Base-by-base conservation (phyloP, 2,888 invertebrate genomes). In the Amitus sp. region DNA sequence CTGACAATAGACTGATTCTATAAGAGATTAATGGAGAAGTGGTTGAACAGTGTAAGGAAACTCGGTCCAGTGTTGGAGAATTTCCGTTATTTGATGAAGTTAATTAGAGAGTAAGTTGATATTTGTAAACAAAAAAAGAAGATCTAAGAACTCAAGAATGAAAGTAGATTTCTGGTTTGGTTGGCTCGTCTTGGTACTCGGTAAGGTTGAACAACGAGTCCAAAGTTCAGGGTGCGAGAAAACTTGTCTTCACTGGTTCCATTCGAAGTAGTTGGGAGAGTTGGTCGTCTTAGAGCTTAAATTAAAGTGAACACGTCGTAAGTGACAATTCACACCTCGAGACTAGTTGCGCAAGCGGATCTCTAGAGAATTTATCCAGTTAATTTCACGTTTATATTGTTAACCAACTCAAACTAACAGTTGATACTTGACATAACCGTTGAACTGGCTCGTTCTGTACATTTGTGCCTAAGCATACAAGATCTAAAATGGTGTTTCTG, bases 251-350 rank as follows among this genome's bases (percentile, higher is more conserved):
- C 65, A 37, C 37, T 47, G 52, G 54, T 57, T 55, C 56, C 17
- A 55, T 43, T 67, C 57, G 53, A 48, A 66, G 66, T 66, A 67
- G 67, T 67, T 66, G 57, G n/a, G n/a, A 68, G 68, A 68, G 70
- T 69, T 64, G 55, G 61, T 67, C 49, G 62, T 63, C 62, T 47
- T 60, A 65, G 59, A 65, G 67, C 66, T 70, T 68, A 68, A 72
- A 70, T 70, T 67, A 69, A 69, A 62, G 61, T 55, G 61, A 69
- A 64, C 56, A 62, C 63, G 61, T 53, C 62, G 49, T 61, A 53
- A 62, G 68, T 61, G 67, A 68, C 66, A 63, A 71, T 68, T 66
- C 67, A 64, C 59, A 57, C 51, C 60, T 56, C 56, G 40, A 53
- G 51, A 61, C 56, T 61, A 56, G 61, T 61, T 55, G 56, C 52